Percentiles rank a stretch among this genome's conserved stretches.
Conservation (phyloP, 2,113 vertebrate genomes). For the Empidonax traillii region DNA sequence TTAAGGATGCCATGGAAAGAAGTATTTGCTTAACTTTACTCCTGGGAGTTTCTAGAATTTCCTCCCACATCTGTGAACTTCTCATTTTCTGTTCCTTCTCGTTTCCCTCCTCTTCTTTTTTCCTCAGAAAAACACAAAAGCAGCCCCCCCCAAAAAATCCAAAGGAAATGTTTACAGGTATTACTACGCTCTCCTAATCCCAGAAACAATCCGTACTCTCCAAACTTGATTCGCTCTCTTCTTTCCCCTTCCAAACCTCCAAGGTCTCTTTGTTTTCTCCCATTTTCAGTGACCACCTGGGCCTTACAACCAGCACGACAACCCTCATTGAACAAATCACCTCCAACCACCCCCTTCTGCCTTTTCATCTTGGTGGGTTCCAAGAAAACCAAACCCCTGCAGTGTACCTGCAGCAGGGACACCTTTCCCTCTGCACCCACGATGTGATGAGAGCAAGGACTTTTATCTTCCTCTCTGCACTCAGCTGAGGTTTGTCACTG, state of each 20-base stretch:
- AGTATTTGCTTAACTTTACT: background rate
- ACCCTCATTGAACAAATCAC: background rate
- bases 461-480: background rate
- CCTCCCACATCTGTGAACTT: background rate
- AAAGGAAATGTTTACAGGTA: background rate
- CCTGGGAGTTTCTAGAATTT: background rate
- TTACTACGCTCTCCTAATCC: background rate
- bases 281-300: background rate
- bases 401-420: background rate
- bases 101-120: background rate
- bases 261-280: background rate
- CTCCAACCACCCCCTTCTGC: background rate
- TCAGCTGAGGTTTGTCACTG: background rate
- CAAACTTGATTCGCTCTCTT: background rate
- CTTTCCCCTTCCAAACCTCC: background rate
- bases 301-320: background rate
- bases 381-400: background rate
- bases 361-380: background rate
- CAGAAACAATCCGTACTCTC: background rate
- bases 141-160: background rate
- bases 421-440: background rate
- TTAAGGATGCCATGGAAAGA: background rate
- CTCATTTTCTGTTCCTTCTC: background rate
- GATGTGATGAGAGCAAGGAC: accelerated
- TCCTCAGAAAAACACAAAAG: background rate